Evolutionary conservation across 2,113 vertebrate genomes (phyloP), one percentile per base, ranked within the genome.

Genomic region (Labrus mixtus): DNA sequence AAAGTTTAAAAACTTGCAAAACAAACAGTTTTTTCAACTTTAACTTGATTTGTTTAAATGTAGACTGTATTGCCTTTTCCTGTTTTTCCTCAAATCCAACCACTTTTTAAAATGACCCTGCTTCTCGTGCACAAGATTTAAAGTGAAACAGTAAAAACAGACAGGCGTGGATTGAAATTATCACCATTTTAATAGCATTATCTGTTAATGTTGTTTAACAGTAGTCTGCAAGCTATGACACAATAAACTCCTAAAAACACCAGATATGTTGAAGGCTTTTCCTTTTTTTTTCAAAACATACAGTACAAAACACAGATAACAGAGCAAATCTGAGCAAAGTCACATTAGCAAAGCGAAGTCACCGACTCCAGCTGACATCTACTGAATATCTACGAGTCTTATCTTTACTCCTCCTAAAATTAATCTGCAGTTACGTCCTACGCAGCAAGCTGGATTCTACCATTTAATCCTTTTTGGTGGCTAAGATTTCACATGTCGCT

Each of bases 251-350:
- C 60, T 64, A 66, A 60, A 79, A 78, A 82, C 68, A 77, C 25
- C 68, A 60, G 60, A 75, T 20, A 76, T 60, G 66, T 57, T 39
- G 50, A 58, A 75, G 70, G 69, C 45, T 67, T 81, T 29, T 67
- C 51, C 2, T 55, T 58, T 78, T 51, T 58, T 78, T 78, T 33
- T 45, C 37, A 72, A 85, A 50, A 81, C 55, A 16, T 45, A 85
- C 56, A 71, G 78, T 78, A 87, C 82, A 86, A 84, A 87, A 90
- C 78, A 90, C 39, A 11, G 54, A 86, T 1, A 80, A 82, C 33
- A 56, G 45, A 79, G 80, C 65, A 55, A 51, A 64, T 67, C 65
- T 23, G 58, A 81, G 61, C 65, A 57, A 57, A 74, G 74, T 83
- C 79, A 82, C 78, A 68, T 79, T 73, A 80, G 75, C 80, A 85